Conservation (phyloP, 1,140 invertebrate genomes). For the Magallana gigas region DNA sequence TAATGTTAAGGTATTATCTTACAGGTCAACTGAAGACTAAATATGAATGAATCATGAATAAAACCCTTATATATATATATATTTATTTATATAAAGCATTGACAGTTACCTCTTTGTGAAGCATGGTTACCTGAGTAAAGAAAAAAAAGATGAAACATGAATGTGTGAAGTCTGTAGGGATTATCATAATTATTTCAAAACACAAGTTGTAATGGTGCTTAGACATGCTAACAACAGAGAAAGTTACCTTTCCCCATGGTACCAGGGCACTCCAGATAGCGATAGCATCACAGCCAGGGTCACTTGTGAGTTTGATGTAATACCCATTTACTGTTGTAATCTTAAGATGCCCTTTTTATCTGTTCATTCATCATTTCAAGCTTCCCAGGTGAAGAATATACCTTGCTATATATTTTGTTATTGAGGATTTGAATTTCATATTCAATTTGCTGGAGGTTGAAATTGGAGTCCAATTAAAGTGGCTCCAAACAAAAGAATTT, state of each 20-base stretch:
- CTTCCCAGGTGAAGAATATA: conserved; percentile 2
- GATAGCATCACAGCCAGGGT: conserved; percentile 16
- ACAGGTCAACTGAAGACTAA: no score
- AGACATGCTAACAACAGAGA: conserved; percentile 10
- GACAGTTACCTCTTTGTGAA: background rate
- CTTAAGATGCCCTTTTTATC: conserved; percentile 14
- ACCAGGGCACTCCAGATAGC: background rate
- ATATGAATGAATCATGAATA: background rate
- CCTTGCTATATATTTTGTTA: conserved; percentile 14
- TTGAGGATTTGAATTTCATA: conserved; percentile 32
- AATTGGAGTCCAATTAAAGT: conserved; percentile 27
- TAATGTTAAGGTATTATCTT: no score
- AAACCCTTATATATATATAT: background rate
- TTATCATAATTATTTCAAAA: background rate
- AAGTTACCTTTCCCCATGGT: background rate
- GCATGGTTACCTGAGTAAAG: background rate
- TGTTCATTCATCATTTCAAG: conserved; percentile 12
- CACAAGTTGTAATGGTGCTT: background rate
- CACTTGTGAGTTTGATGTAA: conserved; percentile 25
- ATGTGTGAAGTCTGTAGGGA: background rate
- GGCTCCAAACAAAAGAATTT: conserved; percentile 36
- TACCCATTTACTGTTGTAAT: background rate
- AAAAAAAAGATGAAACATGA: conserved; percentile 2
- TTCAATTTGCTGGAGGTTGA: conserved; percentile 31
- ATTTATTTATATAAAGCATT: no score